Conservation (phyloP, 2,888 invertebrate species). For the Standfussiana lucernea region DNA sequence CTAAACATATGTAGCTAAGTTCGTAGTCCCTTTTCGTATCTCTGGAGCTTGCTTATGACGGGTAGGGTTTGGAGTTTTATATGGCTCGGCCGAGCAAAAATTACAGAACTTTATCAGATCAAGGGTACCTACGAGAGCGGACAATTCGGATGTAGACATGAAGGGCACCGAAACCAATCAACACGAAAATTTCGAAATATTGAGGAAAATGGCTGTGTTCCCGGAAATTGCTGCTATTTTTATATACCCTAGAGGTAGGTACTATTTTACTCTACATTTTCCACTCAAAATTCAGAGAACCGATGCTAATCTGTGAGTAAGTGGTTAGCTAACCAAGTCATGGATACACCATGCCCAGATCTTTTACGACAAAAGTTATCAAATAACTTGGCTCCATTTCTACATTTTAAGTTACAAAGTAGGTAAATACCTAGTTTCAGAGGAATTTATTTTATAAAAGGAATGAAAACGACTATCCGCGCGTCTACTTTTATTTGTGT, state of each 20-base stretch:
- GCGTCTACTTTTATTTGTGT: conserved; percentile 51
- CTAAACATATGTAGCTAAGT: background rate
- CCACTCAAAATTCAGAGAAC: background rate
- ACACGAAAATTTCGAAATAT: conserved; percentile 27
- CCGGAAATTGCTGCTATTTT: background rate
- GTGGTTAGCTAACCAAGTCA: conserved; percentile 6
- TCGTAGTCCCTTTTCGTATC: conserved; percentile 3
- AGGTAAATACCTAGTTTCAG: conserved; percentile 27
- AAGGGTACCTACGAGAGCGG: conserved; percentile 26
- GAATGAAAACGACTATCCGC: conserved; percentile 30
- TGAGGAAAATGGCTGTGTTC: conserved; percentile 1
- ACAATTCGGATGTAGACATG: conserved; percentile 13
- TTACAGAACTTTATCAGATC: conserved; percentile 25
- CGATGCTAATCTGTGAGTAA: background rate
- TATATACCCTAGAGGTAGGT: background rate
- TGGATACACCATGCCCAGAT: background rate
- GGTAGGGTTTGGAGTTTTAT: background rate
- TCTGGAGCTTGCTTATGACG: conserved; percentile 8
- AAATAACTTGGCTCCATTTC: conserved; percentile 43
- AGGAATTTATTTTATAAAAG: conserved; percentile 30
- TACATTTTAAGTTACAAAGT: conserved; percentile 46
- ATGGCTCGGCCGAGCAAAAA: conserved; percentile 16
- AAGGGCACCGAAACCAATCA: conserved; percentile 15
- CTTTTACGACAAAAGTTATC: conserved; percentile 33
- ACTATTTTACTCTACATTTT: background rate